Base-by-base conservation (phyloP, 2,888 invertebrate species). In the Electrophaes corylata region DNA sequence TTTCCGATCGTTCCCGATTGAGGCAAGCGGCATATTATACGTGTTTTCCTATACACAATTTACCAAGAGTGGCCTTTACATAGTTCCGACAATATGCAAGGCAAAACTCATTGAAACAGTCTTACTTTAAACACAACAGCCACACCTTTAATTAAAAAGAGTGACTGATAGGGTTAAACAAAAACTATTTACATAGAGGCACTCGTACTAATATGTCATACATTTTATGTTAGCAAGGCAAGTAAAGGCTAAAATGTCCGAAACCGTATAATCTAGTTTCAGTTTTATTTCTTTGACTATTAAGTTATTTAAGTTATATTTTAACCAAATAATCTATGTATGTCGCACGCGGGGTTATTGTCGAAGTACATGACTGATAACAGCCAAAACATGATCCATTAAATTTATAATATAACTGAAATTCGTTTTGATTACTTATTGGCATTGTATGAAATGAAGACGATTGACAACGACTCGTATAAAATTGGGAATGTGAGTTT, bases 1-100 rank as follows among this genome's bases (percentile, higher is more conserved):
- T 71, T 73, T 70, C 69, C 71, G 67, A 76, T 66, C 65, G 67
- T 55, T 59, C 53, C 60, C 62, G 56, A 57, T 62, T 60, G 60
- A 56, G 31, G 49, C 40, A 41, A 48, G 54, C 66, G 49, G 56
- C 66, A 66, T 52, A 67, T 72, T 75, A 67, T 69, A 65, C 62
- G 60, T 70, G 63, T 70, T 72, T 71, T 69, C 66, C 65, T 64
- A 70, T 65, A 49, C 61, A 49, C 61, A 60, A 66, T 65, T 66
- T 62, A 74, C 75, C 71, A 73, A 45, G 16, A 48, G 31, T 20
- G 41, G 43, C 54, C 48, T 16, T 51, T 18, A 47, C 16, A 48
- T 54, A 48, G 53, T 59, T 56, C 43, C 14, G 16, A 49, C 14
- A 56, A 40, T 51, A 20, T 51, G 35, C 29, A 11, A 46, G 26